Base-by-base conservation (phyloP, 2,888 invertebrate species). In the Parnassius smintheus region DNA sequence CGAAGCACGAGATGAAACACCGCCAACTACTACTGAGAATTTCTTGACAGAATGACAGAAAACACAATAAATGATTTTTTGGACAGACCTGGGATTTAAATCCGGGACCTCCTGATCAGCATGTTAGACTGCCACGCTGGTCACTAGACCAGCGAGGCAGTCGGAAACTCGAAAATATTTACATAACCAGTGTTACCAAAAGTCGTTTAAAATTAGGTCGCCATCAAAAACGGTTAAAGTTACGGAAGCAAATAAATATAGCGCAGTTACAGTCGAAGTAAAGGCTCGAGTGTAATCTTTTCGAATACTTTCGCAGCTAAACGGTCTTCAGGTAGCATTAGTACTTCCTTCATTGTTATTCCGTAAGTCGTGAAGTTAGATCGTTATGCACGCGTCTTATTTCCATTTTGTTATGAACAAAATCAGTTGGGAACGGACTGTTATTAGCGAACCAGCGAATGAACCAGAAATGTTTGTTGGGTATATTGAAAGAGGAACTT, bases 281-380 rank as follows among this genome's bases (percentile, higher is more conserved):
- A 59, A 48, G 25, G 55, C 41, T 35, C 25, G 10, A 12, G 45
- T 48, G 56, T 59, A 59, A 64, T 64, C 63, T 64, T 64, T 59
- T 55, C 54, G 60, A 61, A 65, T 54, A 61, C 58, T 63, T 62
- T 55, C 54, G 59, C 41, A 55, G 59, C 59, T 56, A 52, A 63
- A 64, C 22, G 48, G 56, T 56, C 54, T 25, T 50, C 65, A 56
- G 66, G 63, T 62, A 68, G 58, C 65, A 66, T 66, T 58, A 61
- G 56, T 57, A 57, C 46, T 55, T 65, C 62, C 60, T 60, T 68
- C 65, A 66, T 66, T 68, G 64, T 66, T 63, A 62, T 54, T 62
- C 54, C 58, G 8, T 53, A 49, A 54, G 56, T 45, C 56, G 25
- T 62, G 59, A 72, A 72, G 68, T 71, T 70, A 65, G 68, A 69